Evolutionary conservation across 2,888 invertebrate genomes (phyloP).

Genomic region (Drosophila melanocephala): DNA sequence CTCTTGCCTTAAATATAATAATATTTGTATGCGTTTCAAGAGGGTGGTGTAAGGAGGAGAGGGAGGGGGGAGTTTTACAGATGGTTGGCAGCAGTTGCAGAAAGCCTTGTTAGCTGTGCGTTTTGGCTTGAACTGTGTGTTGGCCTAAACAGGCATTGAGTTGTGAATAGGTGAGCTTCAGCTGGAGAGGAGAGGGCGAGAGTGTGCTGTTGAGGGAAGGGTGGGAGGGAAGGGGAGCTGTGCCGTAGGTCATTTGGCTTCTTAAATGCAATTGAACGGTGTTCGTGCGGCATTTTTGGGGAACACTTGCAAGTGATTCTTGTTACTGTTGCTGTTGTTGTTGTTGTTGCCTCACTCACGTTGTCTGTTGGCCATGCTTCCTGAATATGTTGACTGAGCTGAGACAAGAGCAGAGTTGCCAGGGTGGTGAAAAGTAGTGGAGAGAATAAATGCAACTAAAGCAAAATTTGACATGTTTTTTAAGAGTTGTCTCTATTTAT

Average conservation of each 20-base stretch:
- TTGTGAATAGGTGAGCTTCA: constrained; percentile 61
- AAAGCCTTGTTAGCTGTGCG: constrained; percentile 71
- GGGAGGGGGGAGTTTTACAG: not conserved
- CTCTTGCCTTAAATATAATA: constrained; percentile 66
- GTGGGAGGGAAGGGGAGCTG: constrained; percentile 9
- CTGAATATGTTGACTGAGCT: constrained; percentile 28
- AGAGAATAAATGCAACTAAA: not conserved
- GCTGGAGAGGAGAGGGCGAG: not conserved
- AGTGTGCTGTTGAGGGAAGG: not conserved
- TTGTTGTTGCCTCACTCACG: constrained; percentile 23
- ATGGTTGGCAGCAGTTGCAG: constrained; percentile 71
- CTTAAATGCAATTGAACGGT: constrained; percentile 79
- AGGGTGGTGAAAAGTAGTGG: not conserved
- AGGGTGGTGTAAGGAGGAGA: not conserved
- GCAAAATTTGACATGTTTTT: not conserved
- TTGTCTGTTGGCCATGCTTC: constrained; percentile 34
- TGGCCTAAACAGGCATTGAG: constrained; percentile 72
- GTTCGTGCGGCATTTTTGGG: constrained; percentile 73
- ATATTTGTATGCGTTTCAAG: constrained; percentile 77
- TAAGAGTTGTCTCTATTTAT: not conserved
- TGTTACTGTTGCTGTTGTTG: constrained; percentile 4
- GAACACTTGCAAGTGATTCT: constrained; percentile 80
- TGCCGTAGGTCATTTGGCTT: constrained; percentile 82
- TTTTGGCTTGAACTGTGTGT: constrained; percentile 22
- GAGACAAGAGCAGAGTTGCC: constrained; percentile 49